phyloP scores from a whole-genome alignment of 1,140 invertebrate genomes.

The Sinella curviseta region DNA sequence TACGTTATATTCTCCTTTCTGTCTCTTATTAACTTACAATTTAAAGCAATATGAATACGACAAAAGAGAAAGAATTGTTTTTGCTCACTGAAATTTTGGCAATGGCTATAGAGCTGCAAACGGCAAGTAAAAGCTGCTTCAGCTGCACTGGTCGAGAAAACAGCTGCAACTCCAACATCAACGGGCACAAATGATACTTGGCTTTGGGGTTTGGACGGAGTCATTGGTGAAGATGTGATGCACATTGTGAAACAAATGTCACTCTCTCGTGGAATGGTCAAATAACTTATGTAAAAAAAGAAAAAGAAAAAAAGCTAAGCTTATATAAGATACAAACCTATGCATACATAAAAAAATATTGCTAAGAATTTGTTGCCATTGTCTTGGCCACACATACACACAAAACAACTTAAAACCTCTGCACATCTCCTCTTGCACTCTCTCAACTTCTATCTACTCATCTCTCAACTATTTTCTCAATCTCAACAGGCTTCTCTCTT shows the following conservation, averaged over 20 bases:
- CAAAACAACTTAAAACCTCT: too few relatives aligned
- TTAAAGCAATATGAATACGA: too few relatives aligned
- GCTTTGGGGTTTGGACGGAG: slow-evolving; percentile 26
- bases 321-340: not conserved
- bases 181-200: slow-evolving; percentile 4
- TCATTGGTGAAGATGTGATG: slow-evolving; percentile 26
- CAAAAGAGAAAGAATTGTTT: slow-evolving; percentile 7
- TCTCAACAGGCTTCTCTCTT: too few relatives aligned
- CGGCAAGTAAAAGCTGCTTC: slow-evolving; percentile 31
- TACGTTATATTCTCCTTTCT: not conserved
- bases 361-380: too few relatives aligned
- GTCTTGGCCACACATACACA: too few relatives aligned
- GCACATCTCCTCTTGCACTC: too few relatives aligned
- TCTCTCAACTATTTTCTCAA: too few relatives aligned
- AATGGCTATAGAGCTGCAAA: slow-evolving; percentile 39
- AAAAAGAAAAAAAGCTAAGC: not conserved
- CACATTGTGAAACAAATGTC: slow-evolving; percentile 26
- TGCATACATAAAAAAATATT: not conserved
- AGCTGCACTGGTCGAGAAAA: slow-evolving; percentile 15
- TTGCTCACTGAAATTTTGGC: slow-evolving; percentile 32
- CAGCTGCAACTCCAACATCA: slow-evolving; percentile 13
- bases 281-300: not conserved
- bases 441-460: too few relatives aligned
- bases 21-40: not conserved
- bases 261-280: slow-evolving; percentile 25